Evolutionary conservation across 2,888 invertebrate species (phyloP).

Genomic region (Agonum fuliginosum): DNA sequence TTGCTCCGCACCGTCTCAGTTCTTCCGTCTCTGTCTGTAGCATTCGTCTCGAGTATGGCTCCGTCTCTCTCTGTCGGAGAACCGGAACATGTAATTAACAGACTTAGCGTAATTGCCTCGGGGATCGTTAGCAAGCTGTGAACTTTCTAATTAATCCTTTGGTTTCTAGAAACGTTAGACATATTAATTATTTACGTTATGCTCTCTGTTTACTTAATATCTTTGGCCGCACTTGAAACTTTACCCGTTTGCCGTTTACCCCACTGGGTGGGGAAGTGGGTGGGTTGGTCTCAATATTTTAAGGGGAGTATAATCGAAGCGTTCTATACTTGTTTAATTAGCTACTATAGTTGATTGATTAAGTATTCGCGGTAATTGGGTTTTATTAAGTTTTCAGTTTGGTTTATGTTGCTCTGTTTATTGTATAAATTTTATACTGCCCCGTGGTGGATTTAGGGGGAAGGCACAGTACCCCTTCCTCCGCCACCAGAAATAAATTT

Average conservation of each 20-base stretch:
- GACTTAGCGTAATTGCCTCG: slow-evolving; percentile 74
- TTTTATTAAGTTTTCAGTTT: slow-evolving; percentile 51
- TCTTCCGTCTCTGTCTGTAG: slow-evolving; percentile 5
- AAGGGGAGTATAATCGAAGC: slow-evolving; percentile 25
- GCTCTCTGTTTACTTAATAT: slow-evolving; percentile 68
- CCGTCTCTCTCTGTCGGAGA: slow-evolving; percentile 60
- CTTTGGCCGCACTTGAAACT: slow-evolving; percentile 48
- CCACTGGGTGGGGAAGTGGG: too few species aligned
- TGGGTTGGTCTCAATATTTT: too few species aligned
- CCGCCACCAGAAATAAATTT: too few species aligned
- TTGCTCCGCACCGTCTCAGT: not conserved
- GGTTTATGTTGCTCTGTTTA: not conserved
- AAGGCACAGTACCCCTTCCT: too few species aligned
- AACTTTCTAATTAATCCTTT: slow-evolving; percentile 75
- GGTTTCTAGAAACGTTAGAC: slow-evolving; percentile 72
- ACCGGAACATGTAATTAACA: slow-evolving; percentile 73
- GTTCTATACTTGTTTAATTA: slow-evolving; percentile 40
- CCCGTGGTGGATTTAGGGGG: too few species aligned
- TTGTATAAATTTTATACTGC: too few species aligned
- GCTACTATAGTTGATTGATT: slow-evolving; percentile 23
- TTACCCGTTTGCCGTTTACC: too few species aligned
- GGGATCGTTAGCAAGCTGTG: slow-evolving; percentile 75
- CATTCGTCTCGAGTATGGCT: not conserved
- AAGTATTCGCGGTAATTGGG: slow-evolving; percentile 48
- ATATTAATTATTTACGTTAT: slow-evolving; percentile 71